Base-by-base conservation (phyloP, 2,888 invertebrate genomes). In the Pristionchus mayeri region DNA sequence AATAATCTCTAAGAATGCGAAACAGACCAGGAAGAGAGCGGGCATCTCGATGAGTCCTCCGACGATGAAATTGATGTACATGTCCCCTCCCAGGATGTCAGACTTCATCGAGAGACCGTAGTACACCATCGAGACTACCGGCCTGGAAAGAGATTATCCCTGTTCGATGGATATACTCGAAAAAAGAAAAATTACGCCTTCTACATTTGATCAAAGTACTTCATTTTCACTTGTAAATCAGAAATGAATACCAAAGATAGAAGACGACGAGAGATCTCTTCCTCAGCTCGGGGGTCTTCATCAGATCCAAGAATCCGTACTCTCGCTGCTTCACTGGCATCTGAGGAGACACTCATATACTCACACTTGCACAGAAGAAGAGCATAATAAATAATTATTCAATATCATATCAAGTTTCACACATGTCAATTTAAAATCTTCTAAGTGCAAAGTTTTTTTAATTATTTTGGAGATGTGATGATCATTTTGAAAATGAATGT, bases 21-120 rank as follows among this genome's bases (percentile, higher is more conserved):
- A 57, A 40, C 81, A n/a, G 7, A 93, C 91, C 9, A 93, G 71
- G 85, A 93, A 84, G 84, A 93, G 91, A 30, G 93, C 93, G 0
- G 93, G 93, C 57, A 94, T 91, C 88, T 94, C 94, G 27, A 94
- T 88, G 37, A 89, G 92, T 4, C 93, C 90, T 2, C 34, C 96
- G 21, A 96, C 94, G n/a, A 96, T 95, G 83, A 97, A 96, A 92
- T 96, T 97, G 11, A 95, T 92, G 93, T 96, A 97, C 86, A 96
- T 96, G 82, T 92, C 90, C 2, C 96, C 96, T 0, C 95, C 95
- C 7, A 96, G 94, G 90, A 96, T 95, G 0, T 96, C 95, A 85
- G 96, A 95, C 93, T 96, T 96, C 93, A 96, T 96, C 0, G 96
- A 95, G n/a, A 97, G 95, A 0, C 97, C 97, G 92, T 96, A 97